Evolutionary conservation across 2,888 invertebrate genomes (phyloP).

Genomic region (Micoletzkya japonica): DNA sequence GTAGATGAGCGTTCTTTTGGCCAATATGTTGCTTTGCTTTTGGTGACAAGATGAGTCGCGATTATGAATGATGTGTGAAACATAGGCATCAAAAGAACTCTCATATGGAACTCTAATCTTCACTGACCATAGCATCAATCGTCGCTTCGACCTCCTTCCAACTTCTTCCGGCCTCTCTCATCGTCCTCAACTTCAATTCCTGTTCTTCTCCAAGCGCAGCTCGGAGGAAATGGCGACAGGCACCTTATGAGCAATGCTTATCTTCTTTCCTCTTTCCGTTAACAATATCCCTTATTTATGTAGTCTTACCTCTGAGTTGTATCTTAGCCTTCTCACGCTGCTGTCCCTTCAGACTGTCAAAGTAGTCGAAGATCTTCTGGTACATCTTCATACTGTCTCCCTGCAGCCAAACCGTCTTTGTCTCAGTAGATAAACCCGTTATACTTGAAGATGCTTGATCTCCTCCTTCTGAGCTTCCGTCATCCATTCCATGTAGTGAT

Average conservation of each 20-base stretch:
- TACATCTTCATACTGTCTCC: conserved; percentile 1
- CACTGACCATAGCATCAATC: conserved; percentile 12
- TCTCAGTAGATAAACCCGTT: neutral
- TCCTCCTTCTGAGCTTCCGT: conserved; percentile 18
- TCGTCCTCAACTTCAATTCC: neutral
- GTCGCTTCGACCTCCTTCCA: neutral
- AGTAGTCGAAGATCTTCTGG: conserved; percentile 26
- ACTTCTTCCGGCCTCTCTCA: neutral
- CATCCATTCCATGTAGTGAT: conserved; percentile 5
- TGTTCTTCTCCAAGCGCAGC: neutral
- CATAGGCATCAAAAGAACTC: too few relatives aligned
- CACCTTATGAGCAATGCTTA: neutral
- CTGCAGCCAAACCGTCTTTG: neutral
- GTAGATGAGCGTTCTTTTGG: too few relatives aligned
- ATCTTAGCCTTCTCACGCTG: conserved; percentile 33
- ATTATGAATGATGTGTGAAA: too few relatives aligned
- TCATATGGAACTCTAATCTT: too few relatives aligned
- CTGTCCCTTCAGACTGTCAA: conserved; percentile 30
- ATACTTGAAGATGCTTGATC: conserved; percentile 20
- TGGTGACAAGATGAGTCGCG: too few relatives aligned
- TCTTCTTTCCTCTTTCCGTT: neutral
- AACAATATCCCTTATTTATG: too few relatives aligned
- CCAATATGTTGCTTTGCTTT: too few relatives aligned
- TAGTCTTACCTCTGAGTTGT: conserved; percentile 24
- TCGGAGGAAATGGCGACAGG: conserved; percentile 1